These are phyloP conservation scores for Tenthredo mesomela DNA, from an alignment of 2,888 invertebrate genomes.

Conservation along the genomic window DNA sequence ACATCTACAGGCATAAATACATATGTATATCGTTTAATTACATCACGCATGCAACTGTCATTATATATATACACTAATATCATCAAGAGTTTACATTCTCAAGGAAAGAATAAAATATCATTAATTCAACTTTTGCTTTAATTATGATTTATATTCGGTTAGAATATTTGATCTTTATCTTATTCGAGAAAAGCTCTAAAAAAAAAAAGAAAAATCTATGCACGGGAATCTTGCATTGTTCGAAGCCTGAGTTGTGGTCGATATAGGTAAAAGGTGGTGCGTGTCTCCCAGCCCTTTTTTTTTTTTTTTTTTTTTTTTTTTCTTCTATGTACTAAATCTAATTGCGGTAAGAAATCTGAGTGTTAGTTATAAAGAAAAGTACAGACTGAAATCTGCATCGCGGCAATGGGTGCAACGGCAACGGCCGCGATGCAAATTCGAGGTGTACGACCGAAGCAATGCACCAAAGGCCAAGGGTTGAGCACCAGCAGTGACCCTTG, in stretches of 20 bases:
- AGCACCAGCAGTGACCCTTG: conserved; percentile 61
- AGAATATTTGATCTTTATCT: neutral
- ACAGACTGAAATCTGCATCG: neutral
- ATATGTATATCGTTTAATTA: conserved; percentile 22
- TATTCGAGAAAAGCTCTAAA: neutral
- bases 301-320: no score
- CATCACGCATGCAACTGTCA: conserved; percentile 32
- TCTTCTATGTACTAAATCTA: neutral
- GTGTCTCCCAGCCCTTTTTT: conserved; percentile 17
- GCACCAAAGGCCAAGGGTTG: conserved; percentile 64
- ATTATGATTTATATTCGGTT: neutral
- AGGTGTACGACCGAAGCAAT: conserved; percentile 63
- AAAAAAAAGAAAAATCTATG: neutral
- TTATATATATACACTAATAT: no score
- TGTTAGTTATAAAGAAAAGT: neutral
- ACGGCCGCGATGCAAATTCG: conserved; percentile 57
- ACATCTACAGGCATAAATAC: no score
- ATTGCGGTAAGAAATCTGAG: conserved; percentile 16
- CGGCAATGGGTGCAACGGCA: conserved; percentile 18
- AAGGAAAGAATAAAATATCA: no score
- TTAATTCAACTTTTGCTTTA: neutral
- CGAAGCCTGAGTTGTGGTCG: neutral
- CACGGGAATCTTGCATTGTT: neutral
- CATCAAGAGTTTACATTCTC: neutral
- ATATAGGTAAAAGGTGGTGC: neutral